These are phyloP conservation scores for Astropecten irregularis DNA, from an alignment of 53 echinoderm and acorn worm species.

Conservation along the genomic window DNA sequence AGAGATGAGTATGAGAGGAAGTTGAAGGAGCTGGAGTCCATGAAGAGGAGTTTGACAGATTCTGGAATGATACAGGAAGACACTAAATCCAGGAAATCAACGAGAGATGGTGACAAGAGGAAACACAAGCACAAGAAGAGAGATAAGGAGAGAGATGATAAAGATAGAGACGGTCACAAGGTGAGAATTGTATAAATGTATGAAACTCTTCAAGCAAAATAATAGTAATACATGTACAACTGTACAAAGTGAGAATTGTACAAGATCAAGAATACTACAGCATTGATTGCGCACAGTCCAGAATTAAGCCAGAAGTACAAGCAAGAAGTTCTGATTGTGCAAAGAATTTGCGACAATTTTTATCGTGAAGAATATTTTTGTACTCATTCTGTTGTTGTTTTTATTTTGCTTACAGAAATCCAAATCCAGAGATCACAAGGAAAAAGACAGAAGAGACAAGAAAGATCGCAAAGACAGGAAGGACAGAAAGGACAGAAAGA, in stretches of 20 bases:
- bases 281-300: no score
- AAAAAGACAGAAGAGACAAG: conserved; percentile 59
- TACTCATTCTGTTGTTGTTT: no score
- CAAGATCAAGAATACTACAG: no score
- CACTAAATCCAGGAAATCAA: conserved; percentile 19
- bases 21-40: conserved; percentile 69
- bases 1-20: conserved; percentile 84
- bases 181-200: no score
- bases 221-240: no score
- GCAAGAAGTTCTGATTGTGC: no score
- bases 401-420: no score
- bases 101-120: conserved; percentile 60
- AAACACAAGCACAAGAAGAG: conserved; percentile 63
- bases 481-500: conserved; percentile 53
- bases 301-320: no score
- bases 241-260: no score
- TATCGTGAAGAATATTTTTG: no score
- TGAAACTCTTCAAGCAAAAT: no score
- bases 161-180: conserved; percentile 29
- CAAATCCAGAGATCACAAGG: conserved; percentile 57
- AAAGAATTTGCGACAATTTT: no score
- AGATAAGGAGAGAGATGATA: conserved; percentile 43
- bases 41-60: conserved; percentile 57
- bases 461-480: conserved; percentile 57
- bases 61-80: conserved; percentile 9